These are phyloP conservation scores for Seriola aureovittata DNA, from an alignment of 2,113 vertebrate genomes.

Conservation along the genomic window DNA sequence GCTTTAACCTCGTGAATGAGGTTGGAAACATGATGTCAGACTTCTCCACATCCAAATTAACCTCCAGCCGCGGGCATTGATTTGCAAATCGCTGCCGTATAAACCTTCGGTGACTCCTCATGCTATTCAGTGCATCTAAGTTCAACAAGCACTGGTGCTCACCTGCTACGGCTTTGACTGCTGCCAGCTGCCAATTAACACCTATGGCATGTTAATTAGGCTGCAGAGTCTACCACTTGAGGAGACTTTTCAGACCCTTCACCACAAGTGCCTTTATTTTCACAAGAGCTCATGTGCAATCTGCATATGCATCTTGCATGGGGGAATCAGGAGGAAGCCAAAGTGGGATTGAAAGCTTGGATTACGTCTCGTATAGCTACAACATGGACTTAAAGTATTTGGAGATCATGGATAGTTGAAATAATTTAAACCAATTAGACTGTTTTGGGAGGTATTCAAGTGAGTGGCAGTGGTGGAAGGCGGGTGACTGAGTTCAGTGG, in stretches of 20 bases:
- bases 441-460: slow-evolving; percentile 27
- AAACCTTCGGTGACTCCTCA: slow-evolving; percentile 68
- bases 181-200: slow-evolving; percentile 84
- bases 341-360: slow-evolving; percentile 36
- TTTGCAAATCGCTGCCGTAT: slow-evolving; percentile 76
- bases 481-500: slow-evolving; percentile 13
- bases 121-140: slow-evolving; percentile 68
- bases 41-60: slow-evolving; percentile 80
- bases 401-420: slow-evolving; percentile 40
- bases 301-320: slow-evolving; percentile 75
- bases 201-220: slow-evolving; percentile 85
- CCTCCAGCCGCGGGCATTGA: slow-evolving; percentile 76
- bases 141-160: slow-evolving; percentile 76
- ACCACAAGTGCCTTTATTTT: slow-evolving; percentile 80
- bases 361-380: slow-evolving; percentile 38
- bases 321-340: slow-evolving; percentile 53
- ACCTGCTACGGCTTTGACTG: slow-evolving; percentile 80
- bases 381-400: slow-evolving; percentile 46
- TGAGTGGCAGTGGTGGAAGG: background rate
- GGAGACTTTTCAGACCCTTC: slow-evolving; percentile 77
- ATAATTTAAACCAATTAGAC: slow-evolving; percentile 38
- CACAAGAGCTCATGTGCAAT: slow-evolving; percentile 73
- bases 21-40: slow-evolving; percentile 80
- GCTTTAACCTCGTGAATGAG: slow-evolving; percentile 77
- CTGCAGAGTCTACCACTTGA: slow-evolving; percentile 82